Base-by-base conservation (phyloP, 2,888 invertebrate species). In the Agriopis aurantiaria region DNA sequence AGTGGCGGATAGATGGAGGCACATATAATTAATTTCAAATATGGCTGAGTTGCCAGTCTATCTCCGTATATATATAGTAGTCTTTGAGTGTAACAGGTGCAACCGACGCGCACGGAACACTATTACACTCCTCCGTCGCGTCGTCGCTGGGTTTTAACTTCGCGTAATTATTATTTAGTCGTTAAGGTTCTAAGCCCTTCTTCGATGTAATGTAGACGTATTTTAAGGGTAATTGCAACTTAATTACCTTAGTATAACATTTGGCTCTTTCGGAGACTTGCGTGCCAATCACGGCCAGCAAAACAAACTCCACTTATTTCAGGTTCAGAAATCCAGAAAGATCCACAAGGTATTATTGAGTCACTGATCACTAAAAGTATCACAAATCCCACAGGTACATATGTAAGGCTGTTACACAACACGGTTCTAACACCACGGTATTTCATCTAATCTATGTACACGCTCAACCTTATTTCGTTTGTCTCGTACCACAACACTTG, bases 161-260 rank as follows among this genome's bases (percentile, higher is more conserved):
- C 12, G 5, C 12, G 23, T 17, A 43, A 6, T 6, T 23, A 46
- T 41, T 56, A 56, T n/a, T 49, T 49, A 49, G 7, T n/a, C 5
- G 12, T 46, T 33, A 62, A 23, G 62, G 62, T 62, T 53, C 23
- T n/a, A 53, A 55, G 49, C 33, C 33, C 48, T 62, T 59, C 62
- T 59, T 62, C 48, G 55, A 45, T 40, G 72, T 58, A 61, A 72
- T 65, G 71, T 75, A 65, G 17, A 23, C 17, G 17, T 23, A 23
- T 23, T 23, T 23, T 23, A 23, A 23, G 17, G 65, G 60, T 71
- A 72, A 71, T 75, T 49, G 74, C 75, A 72, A 76, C 71, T 23
- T 23, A 23, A 2, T 69, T 77, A 93, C 93, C 92, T 92, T 91
- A 92, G 89, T 90, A 91, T 90, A 92, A 88, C 93, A 93, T 93